These are phyloP conservation scores for Stictonetta naevosa DNA, from an alignment of 2,113 vertebrate species.

Conservation along the genomic window DNA sequence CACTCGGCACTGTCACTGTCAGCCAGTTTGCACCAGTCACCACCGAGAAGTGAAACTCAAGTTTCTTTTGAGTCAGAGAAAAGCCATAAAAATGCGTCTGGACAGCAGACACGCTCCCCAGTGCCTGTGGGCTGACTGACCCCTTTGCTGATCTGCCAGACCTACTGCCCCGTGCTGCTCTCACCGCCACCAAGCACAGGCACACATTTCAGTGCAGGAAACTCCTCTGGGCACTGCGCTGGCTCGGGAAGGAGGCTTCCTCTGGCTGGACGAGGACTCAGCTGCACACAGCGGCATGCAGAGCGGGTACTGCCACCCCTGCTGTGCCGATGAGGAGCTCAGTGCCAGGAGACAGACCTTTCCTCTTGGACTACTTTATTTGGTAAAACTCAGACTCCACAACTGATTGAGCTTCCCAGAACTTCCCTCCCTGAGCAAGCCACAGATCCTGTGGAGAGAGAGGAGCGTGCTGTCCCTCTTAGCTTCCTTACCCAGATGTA, in stretches of 20 bases:
- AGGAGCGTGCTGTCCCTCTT: not conserved
- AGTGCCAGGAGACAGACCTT: not conserved
- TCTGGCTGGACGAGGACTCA: fast-evolving
- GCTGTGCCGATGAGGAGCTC: not conserved
- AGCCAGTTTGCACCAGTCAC: fast-evolving
- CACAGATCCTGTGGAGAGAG: not conserved
- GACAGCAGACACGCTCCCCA: not conserved
- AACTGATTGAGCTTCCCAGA: constrained; percentile 31
- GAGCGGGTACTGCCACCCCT: not conserved
- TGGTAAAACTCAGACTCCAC: constrained; percentile 78
- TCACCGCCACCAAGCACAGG: fast-evolving
- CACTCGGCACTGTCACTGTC: fast-evolving
- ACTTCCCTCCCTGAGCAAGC: constrained; percentile 41
- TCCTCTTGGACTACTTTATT: constrained; percentile 82
- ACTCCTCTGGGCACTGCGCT: not conserved
- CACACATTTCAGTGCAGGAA: fast-evolving
- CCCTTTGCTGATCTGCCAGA: not conserved
- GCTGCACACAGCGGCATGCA: not conserved
- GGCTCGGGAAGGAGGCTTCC: not conserved
- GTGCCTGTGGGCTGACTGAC: not conserved
- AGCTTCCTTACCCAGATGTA: not conserved
- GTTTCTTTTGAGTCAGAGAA: not conserved
- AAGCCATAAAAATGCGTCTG: not conserved
- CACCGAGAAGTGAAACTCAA: not conserved
- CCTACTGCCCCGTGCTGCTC: not conserved